phyloP scores from a whole-genome alignment of 1,140 invertebrate species.

The Doryteuthis pealeii region DNA sequence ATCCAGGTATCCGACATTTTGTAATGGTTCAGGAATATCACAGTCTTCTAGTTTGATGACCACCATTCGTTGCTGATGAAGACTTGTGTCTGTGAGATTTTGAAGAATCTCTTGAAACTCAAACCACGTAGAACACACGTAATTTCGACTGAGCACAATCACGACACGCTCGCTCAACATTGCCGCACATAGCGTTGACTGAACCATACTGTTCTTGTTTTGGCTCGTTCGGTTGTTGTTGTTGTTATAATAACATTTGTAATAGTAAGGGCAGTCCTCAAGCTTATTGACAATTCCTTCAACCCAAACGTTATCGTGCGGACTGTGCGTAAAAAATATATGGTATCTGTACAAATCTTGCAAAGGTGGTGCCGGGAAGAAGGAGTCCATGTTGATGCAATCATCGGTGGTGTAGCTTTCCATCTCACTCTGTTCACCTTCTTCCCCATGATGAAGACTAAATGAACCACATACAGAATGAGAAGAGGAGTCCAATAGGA shows the following conservation, averaged over 20 bases:
- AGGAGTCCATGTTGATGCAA: conserved; percentile 21
- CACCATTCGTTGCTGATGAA: conserved; percentile 48
- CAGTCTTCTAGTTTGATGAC: conserved; percentile 46
- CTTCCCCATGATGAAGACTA: background rate
- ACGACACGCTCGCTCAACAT: conserved; percentile 54
- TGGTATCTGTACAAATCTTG: conserved; percentile 50
- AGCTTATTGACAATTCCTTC: conserved; percentile 40
- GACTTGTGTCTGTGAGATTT: conserved; percentile 43
- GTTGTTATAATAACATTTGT: conserved; percentile 39
- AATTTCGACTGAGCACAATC: conserved; percentile 42
- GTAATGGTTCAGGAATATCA: conserved; percentile 45
- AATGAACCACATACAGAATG: background rate
- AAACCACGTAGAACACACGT: conserved; percentile 43
- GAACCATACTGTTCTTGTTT: conserved; percentile 24
- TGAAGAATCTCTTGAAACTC: conserved; percentile 46
- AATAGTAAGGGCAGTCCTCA: conserved; percentile 42
- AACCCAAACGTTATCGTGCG: conserved; percentile 45
- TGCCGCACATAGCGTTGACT: conserved; percentile 47
- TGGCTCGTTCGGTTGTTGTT: background rate
- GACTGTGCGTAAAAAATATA: conserved; percentile 50
- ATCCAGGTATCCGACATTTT: conserved; percentile 40
- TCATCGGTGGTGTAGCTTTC: background rate
- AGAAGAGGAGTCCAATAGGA: background rate
- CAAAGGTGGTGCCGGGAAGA: conserved; percentile 39
- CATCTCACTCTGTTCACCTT: background rate